Conservation (phyloP, 2,888 invertebrate species). For the Nycteola revayana region DNA sequence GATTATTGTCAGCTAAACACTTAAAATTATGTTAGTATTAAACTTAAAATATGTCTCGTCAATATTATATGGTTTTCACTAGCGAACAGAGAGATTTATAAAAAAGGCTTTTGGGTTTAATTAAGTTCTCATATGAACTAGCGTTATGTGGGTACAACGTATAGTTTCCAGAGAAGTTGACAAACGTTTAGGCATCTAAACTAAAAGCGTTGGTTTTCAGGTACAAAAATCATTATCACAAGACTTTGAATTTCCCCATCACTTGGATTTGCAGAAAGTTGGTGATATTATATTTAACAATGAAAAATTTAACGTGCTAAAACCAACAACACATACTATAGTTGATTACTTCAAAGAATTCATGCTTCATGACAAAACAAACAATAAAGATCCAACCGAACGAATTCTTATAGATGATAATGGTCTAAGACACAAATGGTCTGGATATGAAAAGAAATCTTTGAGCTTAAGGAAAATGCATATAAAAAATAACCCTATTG, state of each 20-base stretch:
- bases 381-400: slow-evolving; percentile 4
- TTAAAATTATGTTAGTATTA: too few relatives aligned
- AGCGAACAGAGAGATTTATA: too few relatives aligned
- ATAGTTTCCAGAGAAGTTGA: too few relatives aligned
- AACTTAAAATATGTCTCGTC: too few relatives aligned
- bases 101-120: too few relatives aligned
- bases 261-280: slow-evolving; percentile 57
- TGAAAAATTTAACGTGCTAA: slow-evolving; percentile 54
- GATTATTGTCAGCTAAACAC: too few relatives aligned
- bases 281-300: slow-evolving; percentile 44
- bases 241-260: slow-evolving; percentile 34
- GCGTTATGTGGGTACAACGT: too few relatives aligned
- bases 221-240: slow-evolving; percentile 19
- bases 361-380: slow-evolving; percentile 27
- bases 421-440: slow-evolving; percentile 62
- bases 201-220: too few relatives aligned
- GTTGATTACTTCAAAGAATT: slow-evolving; percentile 54
- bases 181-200: too few relatives aligned
- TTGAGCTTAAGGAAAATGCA: slow-evolving; percentile 37
- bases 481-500: background rate
- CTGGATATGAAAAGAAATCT: slow-evolving; percentile 31
- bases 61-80: too few relatives aligned
- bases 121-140: too few relatives aligned
- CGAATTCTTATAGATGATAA: slow-evolving; percentile 54
- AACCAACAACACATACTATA: slow-evolving; percentile 46